phyloP scores from a whole-genome alignment of 2,113 vertebrate genomes.

The Noctilio leporinus region DNA sequence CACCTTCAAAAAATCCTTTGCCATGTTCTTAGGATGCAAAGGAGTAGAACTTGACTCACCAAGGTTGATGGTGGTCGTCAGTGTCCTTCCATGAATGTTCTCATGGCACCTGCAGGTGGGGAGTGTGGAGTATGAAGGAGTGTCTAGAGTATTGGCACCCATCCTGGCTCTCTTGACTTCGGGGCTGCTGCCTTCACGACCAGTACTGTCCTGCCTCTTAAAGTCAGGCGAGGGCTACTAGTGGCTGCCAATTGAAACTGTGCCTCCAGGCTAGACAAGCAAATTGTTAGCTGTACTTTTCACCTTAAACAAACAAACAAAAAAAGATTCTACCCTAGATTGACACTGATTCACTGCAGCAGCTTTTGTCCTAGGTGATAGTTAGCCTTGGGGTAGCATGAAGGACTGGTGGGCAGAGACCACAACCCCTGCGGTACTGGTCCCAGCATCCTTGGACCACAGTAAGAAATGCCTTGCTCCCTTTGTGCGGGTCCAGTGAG shows the following conservation, averaged over 20 bases:
- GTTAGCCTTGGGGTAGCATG: background rate
- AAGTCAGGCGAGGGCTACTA: background rate
- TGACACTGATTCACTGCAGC: background rate
- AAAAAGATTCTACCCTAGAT: background rate
- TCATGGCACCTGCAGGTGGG: background rate
- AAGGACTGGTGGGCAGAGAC: background rate
- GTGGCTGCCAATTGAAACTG: background rate
- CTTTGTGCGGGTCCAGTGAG: background rate
- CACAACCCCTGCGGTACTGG: background rate
- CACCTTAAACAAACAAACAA: background rate
- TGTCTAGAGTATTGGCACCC: background rate
- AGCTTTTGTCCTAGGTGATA: background rate
- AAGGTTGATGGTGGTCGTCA: background rate
- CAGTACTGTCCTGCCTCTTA: accelerated
- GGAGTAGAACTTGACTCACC: background rate
- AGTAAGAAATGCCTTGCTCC: background rate
- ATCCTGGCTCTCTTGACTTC: background rate
- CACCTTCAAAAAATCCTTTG: background rate
- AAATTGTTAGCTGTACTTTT: background rate
- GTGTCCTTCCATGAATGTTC: background rate
- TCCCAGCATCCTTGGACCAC: background rate
- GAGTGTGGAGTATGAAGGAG: background rate
- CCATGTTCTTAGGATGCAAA: background rate
- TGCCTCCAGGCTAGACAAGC: background rate
- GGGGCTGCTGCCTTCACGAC: background rate